Percentiles rank a stretch among this genome's conserved stretches.
phyloP scores from a whole-genome alignment of 2,797 vertebrate genomes.

The Coregonus suidteri region DNA sequence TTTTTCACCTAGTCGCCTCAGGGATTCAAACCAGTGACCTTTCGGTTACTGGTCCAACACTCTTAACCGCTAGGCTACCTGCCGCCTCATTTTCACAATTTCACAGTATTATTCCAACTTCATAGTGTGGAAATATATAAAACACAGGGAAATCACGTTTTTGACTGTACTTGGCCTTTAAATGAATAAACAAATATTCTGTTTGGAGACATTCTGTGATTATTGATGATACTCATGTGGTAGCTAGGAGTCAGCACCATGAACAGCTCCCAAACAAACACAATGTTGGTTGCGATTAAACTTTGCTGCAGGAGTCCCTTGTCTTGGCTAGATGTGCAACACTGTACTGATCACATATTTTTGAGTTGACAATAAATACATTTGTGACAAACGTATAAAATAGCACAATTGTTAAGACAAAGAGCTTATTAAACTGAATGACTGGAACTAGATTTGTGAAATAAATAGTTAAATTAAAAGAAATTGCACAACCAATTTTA shows the following conservation, averaged over 20 bases:
- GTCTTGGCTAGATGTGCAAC: background rate
- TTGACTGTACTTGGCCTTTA: background rate
- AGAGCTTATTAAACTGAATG: background rate
- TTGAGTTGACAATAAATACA: background rate
- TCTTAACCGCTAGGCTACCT: no score
- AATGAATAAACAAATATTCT: background rate
- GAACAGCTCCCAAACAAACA: constrained; percentile 63
- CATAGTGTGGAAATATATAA: no score
- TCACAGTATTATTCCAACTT: no score
- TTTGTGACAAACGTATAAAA: constrained; percentile 4
- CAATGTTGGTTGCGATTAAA: constrained; percentile 10
- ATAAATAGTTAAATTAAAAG: background rate
- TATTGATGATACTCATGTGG: background rate
- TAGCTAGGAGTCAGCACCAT: constrained; percentile 51
- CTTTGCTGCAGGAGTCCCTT: background rate
- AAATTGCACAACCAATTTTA: background rate
- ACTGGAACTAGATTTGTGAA: background rate
- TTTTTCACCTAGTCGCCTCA: no score
- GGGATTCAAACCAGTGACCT: no score
- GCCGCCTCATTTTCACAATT: no score
- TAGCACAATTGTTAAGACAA: background rate
- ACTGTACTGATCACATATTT: background rate
- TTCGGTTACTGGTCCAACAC: no score
- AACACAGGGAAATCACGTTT: no score
- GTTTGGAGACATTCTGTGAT: background rate